Conservation (phyloP, 1,140 invertebrate species). For the Rhopalosiphum padi region DNA sequence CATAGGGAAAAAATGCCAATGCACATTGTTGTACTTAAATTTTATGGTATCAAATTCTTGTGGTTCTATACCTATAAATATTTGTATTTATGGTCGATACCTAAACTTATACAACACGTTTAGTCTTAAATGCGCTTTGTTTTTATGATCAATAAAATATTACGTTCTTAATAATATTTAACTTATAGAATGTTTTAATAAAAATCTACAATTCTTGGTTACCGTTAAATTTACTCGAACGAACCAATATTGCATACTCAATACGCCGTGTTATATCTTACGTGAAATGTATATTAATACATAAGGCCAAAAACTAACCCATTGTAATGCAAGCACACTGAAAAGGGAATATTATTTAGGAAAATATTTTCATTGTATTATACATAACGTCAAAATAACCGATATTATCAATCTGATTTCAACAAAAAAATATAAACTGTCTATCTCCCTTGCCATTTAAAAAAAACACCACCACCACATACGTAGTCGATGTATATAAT, state of each 20-base stretch:
- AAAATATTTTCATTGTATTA: neutral
- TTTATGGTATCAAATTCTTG: neutral
- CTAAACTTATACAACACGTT: neutral
- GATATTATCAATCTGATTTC: neutral
- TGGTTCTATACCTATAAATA: neutral
- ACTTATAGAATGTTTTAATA: conserved; percentile 13
- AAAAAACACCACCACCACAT: neutral
- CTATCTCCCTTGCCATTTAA: neutral
- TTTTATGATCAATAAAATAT: conserved; percentile 14
- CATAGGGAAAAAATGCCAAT: neutral
- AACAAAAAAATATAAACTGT: neutral
- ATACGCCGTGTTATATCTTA: neutral
- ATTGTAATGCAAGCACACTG: neutral
- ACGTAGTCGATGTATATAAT: neutral
- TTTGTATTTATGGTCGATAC: neutral
- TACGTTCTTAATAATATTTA: neutral
- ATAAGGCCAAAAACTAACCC: neutral
- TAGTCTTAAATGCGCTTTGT: neutral
- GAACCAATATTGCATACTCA: neutral
- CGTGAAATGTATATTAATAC: neutral
- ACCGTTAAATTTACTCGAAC: neutral
- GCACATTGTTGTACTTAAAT: neutral
- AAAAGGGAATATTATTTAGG: neutral
- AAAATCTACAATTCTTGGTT: neutral
- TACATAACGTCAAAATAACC: neutral